Percentiles rank a stretch among this genome's conserved stretches.
Evolutionary conservation across 2,888 invertebrate species (phyloP).

Genomic region (Flexamia atlantica): DNA sequence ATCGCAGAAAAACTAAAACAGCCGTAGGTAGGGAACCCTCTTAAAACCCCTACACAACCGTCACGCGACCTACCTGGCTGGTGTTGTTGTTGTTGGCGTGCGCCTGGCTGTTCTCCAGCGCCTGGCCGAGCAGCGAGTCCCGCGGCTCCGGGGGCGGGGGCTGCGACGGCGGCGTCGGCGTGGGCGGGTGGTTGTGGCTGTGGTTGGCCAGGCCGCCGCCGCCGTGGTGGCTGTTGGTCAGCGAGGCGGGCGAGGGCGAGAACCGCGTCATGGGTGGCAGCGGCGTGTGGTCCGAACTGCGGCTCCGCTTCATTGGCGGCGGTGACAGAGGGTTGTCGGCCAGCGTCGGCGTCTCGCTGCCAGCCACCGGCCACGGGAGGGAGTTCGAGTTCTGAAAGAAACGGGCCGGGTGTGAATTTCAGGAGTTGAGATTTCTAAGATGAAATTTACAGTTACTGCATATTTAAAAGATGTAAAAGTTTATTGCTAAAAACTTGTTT

Average conservation of each 20-base stretch:
- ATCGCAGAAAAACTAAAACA: no score
- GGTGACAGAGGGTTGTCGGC: constrained; percentile 66
- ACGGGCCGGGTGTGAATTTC: neutral
- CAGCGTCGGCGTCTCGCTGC: constrained; percentile 43
- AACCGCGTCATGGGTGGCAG: constrained; percentile 59
- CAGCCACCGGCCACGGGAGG: constrained; percentile 80
- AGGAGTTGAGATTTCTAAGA: no score
- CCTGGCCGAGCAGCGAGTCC: constrained; percentile 85
- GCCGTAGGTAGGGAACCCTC: no score
- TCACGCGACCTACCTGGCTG: constrained; percentile 58
- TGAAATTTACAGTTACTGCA: no score
- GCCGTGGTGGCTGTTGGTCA: constrained; percentile 62
- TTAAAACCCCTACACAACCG: no score
- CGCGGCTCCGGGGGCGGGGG: neutral
- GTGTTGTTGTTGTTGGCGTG: constrained; percentile 59
- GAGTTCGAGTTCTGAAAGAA: constrained; percentile 72
- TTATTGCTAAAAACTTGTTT: no score
- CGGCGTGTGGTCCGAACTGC: constrained; percentile 67
- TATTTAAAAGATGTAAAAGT: no score
- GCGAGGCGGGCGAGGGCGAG: constrained; percentile 68
- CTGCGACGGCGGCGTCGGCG: constrained; percentile 18
- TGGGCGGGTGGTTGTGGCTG: constrained; percentile 39
- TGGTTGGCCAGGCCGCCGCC: constrained; percentile 60
- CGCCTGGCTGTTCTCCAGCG: constrained; percentile 78
- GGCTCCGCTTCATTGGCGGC: constrained; percentile 69